Conservation (phyloP, 2,797 vertebrate genomes). For the Tokudaia tokunoshimensis region DNA sequence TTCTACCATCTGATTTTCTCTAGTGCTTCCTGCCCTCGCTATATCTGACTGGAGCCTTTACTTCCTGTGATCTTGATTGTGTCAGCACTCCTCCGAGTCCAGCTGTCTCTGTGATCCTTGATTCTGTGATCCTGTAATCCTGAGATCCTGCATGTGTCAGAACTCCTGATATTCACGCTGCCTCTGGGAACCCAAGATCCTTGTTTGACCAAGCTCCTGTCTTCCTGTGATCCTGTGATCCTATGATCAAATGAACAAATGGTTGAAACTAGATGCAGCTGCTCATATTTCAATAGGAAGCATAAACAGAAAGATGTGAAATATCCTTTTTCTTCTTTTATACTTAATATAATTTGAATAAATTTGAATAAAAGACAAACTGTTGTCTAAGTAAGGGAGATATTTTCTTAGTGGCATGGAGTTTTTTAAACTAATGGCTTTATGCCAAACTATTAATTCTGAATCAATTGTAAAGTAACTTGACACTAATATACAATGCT, state of each 20-base stretch:
- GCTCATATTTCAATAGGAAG: conserved; percentile 75
- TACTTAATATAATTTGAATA: conserved; percentile 75
- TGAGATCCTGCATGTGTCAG: too few relatives aligned
- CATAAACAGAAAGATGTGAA: conserved; percentile 76
- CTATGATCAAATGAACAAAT: conserved; percentile 40
- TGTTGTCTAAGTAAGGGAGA: conserved; percentile 64
- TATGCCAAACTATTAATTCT: not conserved
- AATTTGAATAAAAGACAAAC: conserved; percentile 79
- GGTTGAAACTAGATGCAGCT: conserved; percentile 74
- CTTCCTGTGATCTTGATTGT: too few relatives aligned
- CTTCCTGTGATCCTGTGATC: too few relatives aligned
- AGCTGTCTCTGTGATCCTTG: too few relatives aligned
- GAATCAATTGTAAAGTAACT: conserved; percentile 11
- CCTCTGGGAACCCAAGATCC: too few relatives aligned
- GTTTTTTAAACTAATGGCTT: not conserved
- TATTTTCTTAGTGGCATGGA: not conserved
- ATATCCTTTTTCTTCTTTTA: conserved; percentile 44
- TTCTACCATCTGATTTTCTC: too few relatives aligned
- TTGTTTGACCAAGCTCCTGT: too few relatives aligned
- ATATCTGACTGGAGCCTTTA: too few relatives aligned
- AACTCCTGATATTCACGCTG: too few relatives aligned
- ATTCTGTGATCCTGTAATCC: too few relatives aligned
- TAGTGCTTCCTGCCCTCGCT: too few relatives aligned
- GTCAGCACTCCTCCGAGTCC: too few relatives aligned
- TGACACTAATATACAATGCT: not conserved